Base-by-base conservation (phyloP, 2,888 invertebrate species). In the Lathronympha strigana region DNA sequence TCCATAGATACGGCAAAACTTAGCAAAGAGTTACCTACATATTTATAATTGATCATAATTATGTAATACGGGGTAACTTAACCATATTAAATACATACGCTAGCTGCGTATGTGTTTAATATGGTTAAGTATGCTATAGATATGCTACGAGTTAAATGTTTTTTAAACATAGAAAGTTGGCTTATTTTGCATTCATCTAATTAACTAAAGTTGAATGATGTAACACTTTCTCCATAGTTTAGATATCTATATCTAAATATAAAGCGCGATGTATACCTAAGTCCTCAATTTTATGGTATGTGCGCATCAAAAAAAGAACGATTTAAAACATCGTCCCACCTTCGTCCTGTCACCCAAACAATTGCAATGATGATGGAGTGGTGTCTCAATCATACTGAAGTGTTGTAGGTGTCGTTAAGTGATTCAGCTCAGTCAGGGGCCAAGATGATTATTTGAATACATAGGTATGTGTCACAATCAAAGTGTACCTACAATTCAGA, bases 281-380 rank as follows among this genome's bases (percentile, higher is more conserved):
- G 28, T 4, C 8, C 28, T 8, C 5, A 28, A 9, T 36, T 36
- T 13, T 9, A 13, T 13, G 38, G 38, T 38, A 15, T n/a, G 28
- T 49, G 28, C 9, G 49, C 38, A 21, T 21, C 36, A 23, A 9
- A 57, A 45, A 31, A 28, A 45, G 19, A n/a, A 31, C 31, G 25
- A 43, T 57, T 57, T 40, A 57, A 45, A 43, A 17, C 19, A 4
- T 43, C 53, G n/a, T 54, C 57, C 43, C 45, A 45, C 43, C 19
- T 45, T 45, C 45, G 31, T 45, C 43, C 31, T 57, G 43, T 57
- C 57, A 57, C 28, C 43, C 31, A 57, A 57, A 43, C 45, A 31
- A 57, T 31, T 25, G 25, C 40, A 57, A 57, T 43, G 57, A 57
- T 57, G 57, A 57, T 57, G 57, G 57, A 57, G 57, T 57, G 45